phyloP scores from a whole-genome alignment of 1,140 invertebrate genomes.

The Pantala flavescens region DNA sequence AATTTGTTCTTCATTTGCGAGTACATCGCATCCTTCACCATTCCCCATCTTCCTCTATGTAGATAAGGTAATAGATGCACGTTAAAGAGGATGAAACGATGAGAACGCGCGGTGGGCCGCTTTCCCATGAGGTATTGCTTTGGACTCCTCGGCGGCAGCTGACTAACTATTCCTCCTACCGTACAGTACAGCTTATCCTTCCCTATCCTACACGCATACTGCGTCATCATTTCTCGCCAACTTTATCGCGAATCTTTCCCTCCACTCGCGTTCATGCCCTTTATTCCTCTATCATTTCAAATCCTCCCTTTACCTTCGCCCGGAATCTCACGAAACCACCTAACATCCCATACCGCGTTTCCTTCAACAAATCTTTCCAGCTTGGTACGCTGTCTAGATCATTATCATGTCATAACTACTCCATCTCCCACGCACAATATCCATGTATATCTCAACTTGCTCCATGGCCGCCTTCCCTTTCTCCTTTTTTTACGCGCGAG shows the following conservation, averaged over 20 bases:
- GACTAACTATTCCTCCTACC: background rate
- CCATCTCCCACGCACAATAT: too few species aligned
- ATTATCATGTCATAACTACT: too few species aligned
- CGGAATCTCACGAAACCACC: too few species aligned
- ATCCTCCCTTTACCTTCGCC: background rate
- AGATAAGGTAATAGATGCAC: background rate
- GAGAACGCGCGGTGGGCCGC: background rate
- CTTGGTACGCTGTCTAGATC: too few species aligned
- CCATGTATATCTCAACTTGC: too few species aligned
- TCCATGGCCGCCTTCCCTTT: too few species aligned
- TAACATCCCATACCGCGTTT: too few species aligned
- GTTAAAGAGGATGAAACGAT: background rate
- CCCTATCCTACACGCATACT: background rate
- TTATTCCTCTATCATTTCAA: background rate
- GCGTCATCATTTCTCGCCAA: background rate
- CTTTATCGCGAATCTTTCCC: background rate
- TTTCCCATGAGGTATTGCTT: slow-evolving; percentile 1
- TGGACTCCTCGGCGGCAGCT: background rate
- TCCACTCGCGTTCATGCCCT: background rate
- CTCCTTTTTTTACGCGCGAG: too few species aligned
- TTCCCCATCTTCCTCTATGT: background rate
- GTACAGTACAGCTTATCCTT: background rate
- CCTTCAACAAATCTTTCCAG: too few species aligned
- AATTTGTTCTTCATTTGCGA: too few species aligned
- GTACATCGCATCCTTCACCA: too few species aligned